A percentile compares a stretch with the other conserved stretches of the same genome.
phyloP scores from a whole-genome alignment of 2,113 vertebrate genomes.

The Alethe castanea region DNA sequence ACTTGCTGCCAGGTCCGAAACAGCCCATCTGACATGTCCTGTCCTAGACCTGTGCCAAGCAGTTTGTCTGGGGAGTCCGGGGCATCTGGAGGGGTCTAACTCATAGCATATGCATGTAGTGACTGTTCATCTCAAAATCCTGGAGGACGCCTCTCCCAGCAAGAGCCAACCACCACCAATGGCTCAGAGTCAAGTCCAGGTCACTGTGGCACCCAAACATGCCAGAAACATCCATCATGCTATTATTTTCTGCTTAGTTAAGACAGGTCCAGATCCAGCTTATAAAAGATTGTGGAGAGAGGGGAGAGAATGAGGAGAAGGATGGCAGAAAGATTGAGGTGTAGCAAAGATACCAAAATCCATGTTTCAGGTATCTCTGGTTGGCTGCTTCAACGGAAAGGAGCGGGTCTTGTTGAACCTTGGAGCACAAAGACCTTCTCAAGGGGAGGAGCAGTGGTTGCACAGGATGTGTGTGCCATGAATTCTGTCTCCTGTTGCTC shows the following conservation, averaged over 20 bases:
- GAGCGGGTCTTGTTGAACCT: background rate
- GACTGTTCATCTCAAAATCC: background rate
- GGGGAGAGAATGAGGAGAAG: background rate
- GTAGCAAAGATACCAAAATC: background rate
- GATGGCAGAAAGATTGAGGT: background rate
- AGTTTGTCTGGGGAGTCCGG: background rate
- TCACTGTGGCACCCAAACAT: background rate
- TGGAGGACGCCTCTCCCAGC: background rate
- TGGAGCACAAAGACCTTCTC: background rate
- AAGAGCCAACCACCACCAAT: background rate
- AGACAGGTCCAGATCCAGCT: background rate
- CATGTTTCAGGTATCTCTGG: background rate
- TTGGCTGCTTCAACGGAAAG: background rate
- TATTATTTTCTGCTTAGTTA: background rate
- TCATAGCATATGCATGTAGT: background rate
- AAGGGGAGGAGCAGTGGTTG: background rate
- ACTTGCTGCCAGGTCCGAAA: background rate
- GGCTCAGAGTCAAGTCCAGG: background rate
- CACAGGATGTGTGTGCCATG: rapidly evolving
- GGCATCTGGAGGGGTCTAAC: background rate
- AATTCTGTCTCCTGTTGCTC: background rate
- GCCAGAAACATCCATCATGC: background rate
- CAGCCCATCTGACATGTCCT: background rate
- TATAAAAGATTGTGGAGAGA: background rate
- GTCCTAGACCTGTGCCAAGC: background rate